Evolutionary conservation across 2,797 vertebrate species (phyloP).

Genomic region (Falco cherrug): DNA sequence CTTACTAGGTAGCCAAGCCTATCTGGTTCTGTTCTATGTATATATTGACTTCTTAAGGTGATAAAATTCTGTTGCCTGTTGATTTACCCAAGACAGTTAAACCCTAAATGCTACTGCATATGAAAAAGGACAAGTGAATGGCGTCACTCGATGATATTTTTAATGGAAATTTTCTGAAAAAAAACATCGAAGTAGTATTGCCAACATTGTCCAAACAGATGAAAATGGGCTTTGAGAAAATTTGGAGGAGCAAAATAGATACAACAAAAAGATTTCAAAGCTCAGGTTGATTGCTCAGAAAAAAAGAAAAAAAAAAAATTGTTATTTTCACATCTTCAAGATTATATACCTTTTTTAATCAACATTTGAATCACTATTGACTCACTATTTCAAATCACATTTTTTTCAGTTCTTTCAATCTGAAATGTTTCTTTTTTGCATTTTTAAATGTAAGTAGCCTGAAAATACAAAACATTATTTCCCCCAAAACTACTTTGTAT

Average conservation of each 20-base stretch:
- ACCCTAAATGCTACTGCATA: slow-evolving; percentile 28
- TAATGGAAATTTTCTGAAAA: neutral
- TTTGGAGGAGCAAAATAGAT: neutral
- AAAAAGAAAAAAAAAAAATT: neutral
- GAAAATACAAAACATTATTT: neutral
- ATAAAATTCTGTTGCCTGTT: slow-evolving; percentile 11
- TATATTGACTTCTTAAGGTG: neutral
- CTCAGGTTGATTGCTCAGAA: neutral
- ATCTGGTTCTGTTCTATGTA: neutral
- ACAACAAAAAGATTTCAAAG: neutral
- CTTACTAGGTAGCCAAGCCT: neutral
- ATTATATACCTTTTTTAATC: neutral
- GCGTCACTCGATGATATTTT: neutral
- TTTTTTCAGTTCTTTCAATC: neutral
- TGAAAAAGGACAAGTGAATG: neutral
- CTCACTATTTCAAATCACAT: neutral
- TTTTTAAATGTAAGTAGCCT: neutral
- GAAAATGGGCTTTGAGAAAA: neutral
- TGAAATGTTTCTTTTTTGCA: neutral
- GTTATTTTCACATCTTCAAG: neutral
- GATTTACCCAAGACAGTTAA: slow-evolving; percentile 61
- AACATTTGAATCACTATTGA: neutral
- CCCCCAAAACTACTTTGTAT: neutral
- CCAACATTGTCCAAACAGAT: neutral
- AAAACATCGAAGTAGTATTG: neutral